Evolutionary conservation across 2,888 invertebrate genomes (phyloP), one percentile per base, ranked within the genome.

Genomic region (Cheilosia scutellata): DNA sequence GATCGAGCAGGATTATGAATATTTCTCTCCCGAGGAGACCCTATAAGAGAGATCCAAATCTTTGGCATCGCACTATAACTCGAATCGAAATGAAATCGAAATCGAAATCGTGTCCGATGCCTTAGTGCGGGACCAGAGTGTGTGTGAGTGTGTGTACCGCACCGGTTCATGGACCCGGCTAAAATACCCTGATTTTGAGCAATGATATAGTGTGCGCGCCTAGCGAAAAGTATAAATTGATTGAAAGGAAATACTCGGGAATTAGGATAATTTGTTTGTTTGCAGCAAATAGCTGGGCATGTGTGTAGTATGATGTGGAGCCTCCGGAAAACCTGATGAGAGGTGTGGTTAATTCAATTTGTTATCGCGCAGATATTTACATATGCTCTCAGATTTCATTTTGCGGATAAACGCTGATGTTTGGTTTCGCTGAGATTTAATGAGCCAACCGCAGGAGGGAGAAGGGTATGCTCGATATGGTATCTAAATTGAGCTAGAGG

Each of bases 341-440:
- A 83, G 78, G 83, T 83, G 83, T 83, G 78, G 78, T 77, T 68
- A 74, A 83, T 83, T 83, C 72, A 83, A 78, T 83, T 83, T 83
- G 78, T 83, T 78, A 83, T 77, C 72, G 49, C 51, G 25, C 31
- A 53, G 29, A 60, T 75, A 82, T 77, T 82, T 71, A 72, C 62
- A 83, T 74, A 78, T 68, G 77, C 58, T 66, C 57, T 74, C 55
- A 42, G 83, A 74, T 83, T 77, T 83, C 60, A 55, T 53, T 55
- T 72, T 42, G 53, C 55, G 60, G 78, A 72, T 83, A 74, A 72
- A 74, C 63, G 77, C n/a, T 62, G 47, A 60, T 72, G 58, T 66
- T 72, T 53, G 65, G 58, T 55, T 71, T 75, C 58, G 42, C 29
- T 60, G 55, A 44, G 62, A 77, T 77, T 82, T 72, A 77, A 82